Evolutionary conservation across 2,113 vertebrate species (phyloP).

Genomic region (Plectropomus leopardus): DNA sequence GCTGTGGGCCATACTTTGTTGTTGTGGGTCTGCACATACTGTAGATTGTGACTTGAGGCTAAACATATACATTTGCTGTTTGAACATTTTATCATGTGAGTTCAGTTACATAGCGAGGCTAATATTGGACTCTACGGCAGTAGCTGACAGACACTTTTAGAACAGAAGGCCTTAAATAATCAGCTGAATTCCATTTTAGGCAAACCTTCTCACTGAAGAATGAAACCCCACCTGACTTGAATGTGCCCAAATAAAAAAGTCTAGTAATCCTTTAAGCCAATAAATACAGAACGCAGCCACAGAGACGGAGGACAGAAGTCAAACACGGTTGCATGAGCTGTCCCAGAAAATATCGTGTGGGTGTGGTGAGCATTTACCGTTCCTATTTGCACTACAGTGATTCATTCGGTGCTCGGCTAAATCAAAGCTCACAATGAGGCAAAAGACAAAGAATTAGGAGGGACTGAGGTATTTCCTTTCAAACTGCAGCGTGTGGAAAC

Average conservation of each 20-base stretch:
- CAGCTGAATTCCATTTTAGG: conserved; percentile 47
- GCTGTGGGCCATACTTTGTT: background rate
- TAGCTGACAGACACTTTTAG: conserved; percentile 33
- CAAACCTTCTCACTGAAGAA: conserved; percentile 31
- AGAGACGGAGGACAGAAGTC: conserved; percentile 63
- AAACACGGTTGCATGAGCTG: conserved; percentile 42
- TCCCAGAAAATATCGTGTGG: conserved; percentile 31
- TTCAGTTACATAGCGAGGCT: background rate
- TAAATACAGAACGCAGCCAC: conserved; percentile 65
- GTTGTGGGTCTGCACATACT: background rate
- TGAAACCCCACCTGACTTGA: conserved; percentile 53
- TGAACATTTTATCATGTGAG: background rate
- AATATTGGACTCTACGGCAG: conserved; percentile 10
- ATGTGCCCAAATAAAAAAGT: conserved; percentile 70
- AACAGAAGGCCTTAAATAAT: conserved; percentile 43
- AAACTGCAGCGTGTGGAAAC: background rate
- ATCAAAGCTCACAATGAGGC: background rate
- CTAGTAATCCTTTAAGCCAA: conserved; percentile 82
- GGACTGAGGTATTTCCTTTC: background rate
- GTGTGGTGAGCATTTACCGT: conserved; percentile 30
- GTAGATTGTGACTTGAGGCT: background rate
- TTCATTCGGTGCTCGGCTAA: conserved; percentile 46
- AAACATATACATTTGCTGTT: background rate
- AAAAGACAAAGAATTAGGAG: conserved; percentile 12
- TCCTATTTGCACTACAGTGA: conserved; percentile 44